Evolutionary conservation across 2,113 vertebrate species (phyloP).

Genomic region (Tapirus terrestris): DNA sequence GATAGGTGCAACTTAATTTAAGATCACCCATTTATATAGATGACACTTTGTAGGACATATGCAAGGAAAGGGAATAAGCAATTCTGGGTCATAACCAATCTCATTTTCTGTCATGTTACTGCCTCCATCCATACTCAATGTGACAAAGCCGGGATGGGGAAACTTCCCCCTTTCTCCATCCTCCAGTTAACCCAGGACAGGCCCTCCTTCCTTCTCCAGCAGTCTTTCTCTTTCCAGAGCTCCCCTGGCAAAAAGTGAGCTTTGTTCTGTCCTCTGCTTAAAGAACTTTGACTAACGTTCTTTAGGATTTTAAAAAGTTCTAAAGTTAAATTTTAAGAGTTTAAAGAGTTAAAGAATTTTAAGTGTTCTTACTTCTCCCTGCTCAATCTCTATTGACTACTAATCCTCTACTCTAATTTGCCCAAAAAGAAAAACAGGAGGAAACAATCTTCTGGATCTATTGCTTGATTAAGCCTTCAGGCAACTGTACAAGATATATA

Average conservation of each 20-base stretch:
- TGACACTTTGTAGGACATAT: not conserved
- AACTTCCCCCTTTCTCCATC: not conserved
- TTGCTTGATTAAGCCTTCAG: not conserved
- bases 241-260: not conserved
- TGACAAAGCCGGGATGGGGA: not conserved
- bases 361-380: not conserved
- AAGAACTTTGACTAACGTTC: not conserved
- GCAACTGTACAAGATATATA: not conserved
- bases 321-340: not conserved
- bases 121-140: not conserved
- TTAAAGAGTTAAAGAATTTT: not conserved
- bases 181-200: not conserved
- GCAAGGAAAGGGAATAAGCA: not conserved
- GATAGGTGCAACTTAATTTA: not conserved
- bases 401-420: not conserved
- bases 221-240: not conserved
- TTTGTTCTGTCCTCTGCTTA: not conserved
- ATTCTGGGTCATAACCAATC: not conserved
- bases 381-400: not conserved
- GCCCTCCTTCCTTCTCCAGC: not conserved
- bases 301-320: not conserved
- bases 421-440: not conserved
- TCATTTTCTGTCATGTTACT: not conserved
- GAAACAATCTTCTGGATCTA: not conserved
- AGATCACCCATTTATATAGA: not conserved